Conservation (phyloP, 2,797 vertebrate genomes). For the Cossypha dichroa region DNA sequence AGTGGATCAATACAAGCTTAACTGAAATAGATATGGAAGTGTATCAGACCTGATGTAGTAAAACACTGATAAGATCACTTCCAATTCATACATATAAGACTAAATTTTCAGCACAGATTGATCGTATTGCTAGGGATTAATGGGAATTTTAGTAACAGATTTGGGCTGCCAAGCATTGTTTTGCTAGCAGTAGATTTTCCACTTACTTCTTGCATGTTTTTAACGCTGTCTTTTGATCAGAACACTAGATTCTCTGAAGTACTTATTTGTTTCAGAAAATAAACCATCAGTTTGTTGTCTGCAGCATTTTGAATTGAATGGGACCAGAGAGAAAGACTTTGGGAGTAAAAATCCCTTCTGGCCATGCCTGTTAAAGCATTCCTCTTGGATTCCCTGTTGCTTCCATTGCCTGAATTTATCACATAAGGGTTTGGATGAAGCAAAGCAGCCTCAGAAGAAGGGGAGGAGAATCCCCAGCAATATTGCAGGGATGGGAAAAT, state of each 20-base stretch:
- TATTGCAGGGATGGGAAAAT: not conserved
- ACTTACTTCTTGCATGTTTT: not conserved
- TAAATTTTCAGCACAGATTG: constrained; percentile 68
- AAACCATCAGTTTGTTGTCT: not conserved
- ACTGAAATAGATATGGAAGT: constrained; percentile 72
- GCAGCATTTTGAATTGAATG: not conserved
- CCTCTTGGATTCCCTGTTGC: not conserved
- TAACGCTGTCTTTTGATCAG: not conserved
- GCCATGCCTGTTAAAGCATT: not conserved
- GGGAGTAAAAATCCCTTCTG: not conserved
- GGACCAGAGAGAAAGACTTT: not conserved
- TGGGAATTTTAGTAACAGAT: constrained; percentile 68
- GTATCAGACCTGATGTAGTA: constrained; percentile 72
- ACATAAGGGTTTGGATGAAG: not conserved
- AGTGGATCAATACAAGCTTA: constrained; percentile 74
- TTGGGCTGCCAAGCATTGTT: constrained; percentile 45
- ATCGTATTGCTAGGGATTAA: constrained; percentile 65
- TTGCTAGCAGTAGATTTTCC: constrained; percentile 9
- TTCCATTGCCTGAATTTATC: not conserved
- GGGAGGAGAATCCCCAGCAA: not conserved
- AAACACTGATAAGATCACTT: constrained; percentile 73
- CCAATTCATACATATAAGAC: constrained; percentile 63
- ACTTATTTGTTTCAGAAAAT: not conserved
- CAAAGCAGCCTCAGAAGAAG: not conserved
- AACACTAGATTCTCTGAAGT: not conserved